These are phyloP conservation scores for Lipotes vexillifer DNA, from an alignment of 2,113 vertebrate genomes.

Conservation along the genomic window DNA sequence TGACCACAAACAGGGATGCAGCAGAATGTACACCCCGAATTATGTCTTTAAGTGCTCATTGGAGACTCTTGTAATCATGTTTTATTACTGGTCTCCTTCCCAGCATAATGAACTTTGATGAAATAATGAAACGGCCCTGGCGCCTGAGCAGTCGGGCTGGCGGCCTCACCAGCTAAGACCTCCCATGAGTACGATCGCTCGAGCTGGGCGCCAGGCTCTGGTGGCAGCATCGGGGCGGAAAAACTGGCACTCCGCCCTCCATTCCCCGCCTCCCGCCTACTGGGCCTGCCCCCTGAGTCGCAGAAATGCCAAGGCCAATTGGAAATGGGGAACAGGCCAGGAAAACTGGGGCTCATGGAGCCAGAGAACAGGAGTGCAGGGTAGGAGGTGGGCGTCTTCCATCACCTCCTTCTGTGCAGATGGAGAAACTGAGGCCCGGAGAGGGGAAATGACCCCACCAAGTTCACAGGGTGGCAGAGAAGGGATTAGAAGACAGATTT, in stretches of 20 bases:
- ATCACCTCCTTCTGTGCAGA: neutral
- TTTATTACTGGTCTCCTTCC: constrained; percentile 82
- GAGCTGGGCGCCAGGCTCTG: constrained; percentile 58
- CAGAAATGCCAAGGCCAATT: neutral
- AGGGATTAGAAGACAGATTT: neutral
- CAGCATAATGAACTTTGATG: constrained; percentile 84
- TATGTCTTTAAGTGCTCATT: constrained; percentile 78
- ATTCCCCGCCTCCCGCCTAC: constrained; percentile 29
- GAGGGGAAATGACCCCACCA: neutral
- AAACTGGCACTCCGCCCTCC: constrained; percentile 66
- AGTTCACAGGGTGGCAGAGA: neutral
- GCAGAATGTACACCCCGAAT: constrained; percentile 76
- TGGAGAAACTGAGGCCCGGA: neutral
- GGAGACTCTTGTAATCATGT: constrained; percentile 82
- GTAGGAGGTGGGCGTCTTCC: accelerated
- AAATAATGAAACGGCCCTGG: constrained; percentile 82
- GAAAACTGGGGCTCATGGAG: neutral
- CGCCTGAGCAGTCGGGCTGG: constrained; percentile 80
- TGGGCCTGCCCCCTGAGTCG: constrained; percentile 55
- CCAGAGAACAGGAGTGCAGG: neutral
- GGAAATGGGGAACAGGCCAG: neutral
- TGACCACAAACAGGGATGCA: constrained; percentile 77
- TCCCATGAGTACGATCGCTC: constrained; percentile 78
- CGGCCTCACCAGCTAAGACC: constrained; percentile 78
- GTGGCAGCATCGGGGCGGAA: constrained; percentile 61